Evolutionary conservation across 1,140 invertebrate species (phyloP), one percentile per base, ranked within the genome.

Genomic region (Lutraria rhynchaena): DNA sequence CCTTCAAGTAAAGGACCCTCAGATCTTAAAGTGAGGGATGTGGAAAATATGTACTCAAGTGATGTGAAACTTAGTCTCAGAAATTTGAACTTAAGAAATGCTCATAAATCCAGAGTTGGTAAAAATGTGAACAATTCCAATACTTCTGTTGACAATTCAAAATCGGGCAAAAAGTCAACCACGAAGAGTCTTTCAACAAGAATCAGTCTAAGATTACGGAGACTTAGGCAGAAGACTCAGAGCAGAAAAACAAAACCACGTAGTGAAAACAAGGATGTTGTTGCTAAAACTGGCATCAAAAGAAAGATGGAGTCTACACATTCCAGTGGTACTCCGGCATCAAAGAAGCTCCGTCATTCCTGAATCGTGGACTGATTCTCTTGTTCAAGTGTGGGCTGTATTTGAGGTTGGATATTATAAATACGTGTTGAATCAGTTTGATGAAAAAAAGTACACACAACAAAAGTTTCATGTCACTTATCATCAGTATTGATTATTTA

Each of bases 261-360:
- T 0, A 31, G 35, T 27, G 77, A 81, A 41, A 81, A 81, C 37
- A 81, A 81, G 31, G 55, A 51, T 19, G 55, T 60, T 61, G n/a
- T 58, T 19, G 13, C 29, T 0, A 81, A 70, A 37, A 17, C 67
- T 0, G 77, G 77, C 19, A 71, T 61, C 1, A 81, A 81, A 41
- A 57, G 77, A 27, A 81, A 81, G 35, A 46, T 81, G 65, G 77
- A 81, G 9, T 60, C 63, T n/a, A 35, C 13, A 15, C 51, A 58
- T 17, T 78, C 75, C 2, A 35, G 19, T 49, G 55, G 37, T 7
- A 51, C 77, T 15, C 65, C 77, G 27, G 53, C 57, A 11, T 33
- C 57, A 35, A 81, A 81, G 65, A 81, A 81, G 71, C 35, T 70
- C 29, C 67, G 61, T n/a, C 77, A 81, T 46, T 46, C 65, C 15